Evolutionary conservation across 2,888 invertebrate species (phyloP), one percentile per base, ranked within the genome.

Genomic region (Aphidoletes aphidimyza): DNA sequence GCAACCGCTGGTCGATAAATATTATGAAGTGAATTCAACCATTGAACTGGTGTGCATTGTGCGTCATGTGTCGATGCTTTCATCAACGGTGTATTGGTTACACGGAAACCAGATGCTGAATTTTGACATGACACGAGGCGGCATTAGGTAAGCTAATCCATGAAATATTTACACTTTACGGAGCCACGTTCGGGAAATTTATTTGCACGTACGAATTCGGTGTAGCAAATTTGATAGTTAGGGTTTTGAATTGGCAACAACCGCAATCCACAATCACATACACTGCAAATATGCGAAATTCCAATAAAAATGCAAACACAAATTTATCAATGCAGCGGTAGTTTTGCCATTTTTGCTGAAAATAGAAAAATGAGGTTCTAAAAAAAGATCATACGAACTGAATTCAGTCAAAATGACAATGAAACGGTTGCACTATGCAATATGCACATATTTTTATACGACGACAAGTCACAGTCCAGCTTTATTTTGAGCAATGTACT

Each of bases 31-130:
- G 26, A 90, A 90, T 85, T 89, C 89, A 86, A 89, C 90, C 84
- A 90, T 91, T 84, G 89, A 90, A 85, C 88, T 91, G 85, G 88
- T 89, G 78, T 91, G 91, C 86, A 88, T 89, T 86, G 90, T 90
- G 85, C 88, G 88, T 14, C 88, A 89, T 86, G 88, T 89, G 84
- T 88, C 89, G 9, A 88, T 88, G 86, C 88, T 89, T 34, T 88
- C 89, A 14, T 88, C 89, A 22, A 89, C 88, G 85, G 89, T 90
- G 54, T 88, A 88, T 85, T 90, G 90, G 90, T 87, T 88, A 78
- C 90, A 90, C 86, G 88, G 89, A 78, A 88, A 88, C 85, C 85
- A 88, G 78, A 87, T 88, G 86, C 88, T 89, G 85, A 89, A 89
- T 87, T 89, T 89, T 86, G 89, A 89, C 86, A 88, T 88, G 69